Evolutionary conservation across 2,797 vertebrate species (phyloP).

Genomic region (Erethizon dorsatum): DNA sequence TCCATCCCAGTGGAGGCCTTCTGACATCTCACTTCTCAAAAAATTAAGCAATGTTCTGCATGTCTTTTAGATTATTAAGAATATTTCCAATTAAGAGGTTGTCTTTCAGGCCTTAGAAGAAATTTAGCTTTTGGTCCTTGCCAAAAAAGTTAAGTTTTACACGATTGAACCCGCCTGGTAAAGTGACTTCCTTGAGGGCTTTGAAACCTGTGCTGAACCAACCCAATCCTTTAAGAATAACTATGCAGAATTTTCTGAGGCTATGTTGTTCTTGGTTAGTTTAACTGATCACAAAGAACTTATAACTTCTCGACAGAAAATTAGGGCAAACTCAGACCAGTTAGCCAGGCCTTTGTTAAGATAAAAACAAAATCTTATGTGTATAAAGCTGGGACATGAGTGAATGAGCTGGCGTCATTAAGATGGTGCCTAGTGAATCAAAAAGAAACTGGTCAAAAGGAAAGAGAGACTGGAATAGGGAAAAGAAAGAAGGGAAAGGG

Average conservation of each 20-base stretch:
- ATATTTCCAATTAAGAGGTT: background rate
- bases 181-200: background rate
- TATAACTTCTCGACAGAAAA: conserved; percentile 29
- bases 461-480: too few relatives aligned
- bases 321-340: background rate
- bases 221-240: background rate
- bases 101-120: conserved; percentile 29
- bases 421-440: background rate
- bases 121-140: background rate
- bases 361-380: background rate
- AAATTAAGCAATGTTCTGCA: background rate
- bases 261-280: background rate
- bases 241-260: background rate
- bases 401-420: background rate
- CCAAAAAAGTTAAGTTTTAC: background rate
- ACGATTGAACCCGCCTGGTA: background rate
- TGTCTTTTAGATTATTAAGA: conserved; percentile 29
- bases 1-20: background rate
- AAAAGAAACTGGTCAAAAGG: too few relatives aligned
- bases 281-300: background rate
- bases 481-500: too few relatives aligned
- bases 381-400: background rate
- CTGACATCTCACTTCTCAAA: background rate
- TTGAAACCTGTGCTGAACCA: background rate
- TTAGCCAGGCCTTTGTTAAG: background rate